Conservation (phyloP, 2,113 vertebrate species). For the Phylloscopus whistleri region DNA sequence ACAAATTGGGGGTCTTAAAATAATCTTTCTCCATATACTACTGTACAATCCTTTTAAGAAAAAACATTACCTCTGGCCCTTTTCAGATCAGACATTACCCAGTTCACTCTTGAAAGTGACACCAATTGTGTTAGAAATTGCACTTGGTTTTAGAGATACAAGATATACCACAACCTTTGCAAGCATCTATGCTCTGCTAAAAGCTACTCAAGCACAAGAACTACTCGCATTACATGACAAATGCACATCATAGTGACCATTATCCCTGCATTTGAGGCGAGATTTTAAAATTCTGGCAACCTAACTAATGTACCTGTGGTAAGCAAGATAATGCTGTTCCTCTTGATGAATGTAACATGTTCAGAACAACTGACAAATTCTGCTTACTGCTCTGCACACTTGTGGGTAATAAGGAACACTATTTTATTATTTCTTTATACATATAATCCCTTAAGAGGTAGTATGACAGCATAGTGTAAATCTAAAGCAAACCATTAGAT, state of each 20-base stretch:
- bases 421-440: neutral
- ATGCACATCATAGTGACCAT: neutral
- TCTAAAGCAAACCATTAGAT: neutral
- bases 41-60: neutral
- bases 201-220: neutral
- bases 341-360: neutral
- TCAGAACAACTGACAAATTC: neutral
- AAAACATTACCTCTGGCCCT: neutral
- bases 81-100: neutral
- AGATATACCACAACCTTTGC: neutral
- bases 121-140: neutral
- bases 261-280: neutral
- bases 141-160: neutral
- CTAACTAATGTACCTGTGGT: neutral
- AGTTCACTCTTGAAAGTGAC: neutral
- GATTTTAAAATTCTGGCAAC: neutral
- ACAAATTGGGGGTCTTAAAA: neutral
- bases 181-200: neutral
- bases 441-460: neutral
- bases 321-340: neutral
- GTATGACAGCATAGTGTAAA: neutral
- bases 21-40: neutral
- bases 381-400: neutral
- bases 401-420: neutral
- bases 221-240: neutral